A percentile compares a stretch with the other conserved stretches of the same genome.
Evolutionary conservation across 30 jellyfish, hydroid and myxozoan genomes (phyloP).

Genomic region (Haliclystus octoradiatus): DNA sequence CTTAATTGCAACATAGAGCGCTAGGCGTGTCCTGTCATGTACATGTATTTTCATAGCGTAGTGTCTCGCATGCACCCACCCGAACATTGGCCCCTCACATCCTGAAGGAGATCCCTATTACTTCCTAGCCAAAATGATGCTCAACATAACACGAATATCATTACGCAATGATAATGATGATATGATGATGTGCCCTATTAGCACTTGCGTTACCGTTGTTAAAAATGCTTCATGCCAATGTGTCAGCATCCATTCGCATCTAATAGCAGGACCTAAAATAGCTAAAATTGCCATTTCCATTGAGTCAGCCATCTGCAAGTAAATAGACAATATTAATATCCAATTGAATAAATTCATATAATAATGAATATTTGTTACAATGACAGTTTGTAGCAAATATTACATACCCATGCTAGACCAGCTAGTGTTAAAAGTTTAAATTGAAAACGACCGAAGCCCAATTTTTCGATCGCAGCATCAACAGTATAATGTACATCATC

Average conservation of each 20-base stretch:
- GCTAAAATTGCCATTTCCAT: constrained; percentile 94
- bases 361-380: background rate
- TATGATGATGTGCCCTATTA: too few species aligned
- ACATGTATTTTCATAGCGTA: too few species aligned
- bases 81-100: too few species aligned
- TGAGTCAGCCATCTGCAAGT: constrained; percentile 87
- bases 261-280: constrained; percentile 83
- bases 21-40: too few species aligned
- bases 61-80: too few species aligned
- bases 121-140: too few species aligned
- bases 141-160: too few species aligned
- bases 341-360: background rate
- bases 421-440: constrained; percentile 57
- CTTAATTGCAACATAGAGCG: too few species aligned
- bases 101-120: too few species aligned
- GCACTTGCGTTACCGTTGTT: constrained; percentile 74
- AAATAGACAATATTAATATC: background rate
- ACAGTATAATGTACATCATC: constrained; percentile 42
- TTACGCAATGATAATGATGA: too few species aligned
- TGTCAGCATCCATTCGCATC: constrained; percentile 88
- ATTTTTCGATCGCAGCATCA: constrained; percentile 83
- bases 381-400: background rate
- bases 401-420: constrained; percentile 90
- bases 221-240: constrained; percentile 96
- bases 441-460: constrained; percentile 93